Evolutionary conservation across 30 jellyfish, hydroid and myxozoan species (phyloP), one percentile per base, ranked within the genome.

Genomic region (Hydractinia symbiolongicarpus): DNA sequence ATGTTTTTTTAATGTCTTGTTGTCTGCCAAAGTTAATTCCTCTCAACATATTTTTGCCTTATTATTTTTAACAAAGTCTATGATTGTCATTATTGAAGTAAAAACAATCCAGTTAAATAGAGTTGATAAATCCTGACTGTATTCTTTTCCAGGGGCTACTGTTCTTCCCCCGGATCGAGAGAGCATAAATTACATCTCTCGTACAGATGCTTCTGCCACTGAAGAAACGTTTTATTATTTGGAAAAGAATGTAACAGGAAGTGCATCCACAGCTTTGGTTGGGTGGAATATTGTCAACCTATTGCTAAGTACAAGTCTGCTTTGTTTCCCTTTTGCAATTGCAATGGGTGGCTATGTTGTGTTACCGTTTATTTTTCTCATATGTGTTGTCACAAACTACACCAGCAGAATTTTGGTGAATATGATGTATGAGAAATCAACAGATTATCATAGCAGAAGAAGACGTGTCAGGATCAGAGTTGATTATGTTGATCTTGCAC

Each of bases 261-360:
- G 68, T 44, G 98, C 95, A 5, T 91, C 98, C 20, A 81, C 96
- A 20, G 60, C 79, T 20, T 74, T 91, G 30, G 90, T 83, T 15
- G 86, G 91, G 6, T 91, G 98, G 98, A 91, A 91, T 81, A 83
- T 86, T 5, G 17, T 86, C 64, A 91, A 91, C 73, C 76, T 91
- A 88, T 81, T 91, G 86, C 73, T 86, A 76, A 83, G 84, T 20
- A 53, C 87, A 56, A 77, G 95, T 72, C 81, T 91, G 66, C 79
- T 91, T 11, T 96, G 96, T 15, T 61, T 91, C 20, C 98, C 98
- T 55, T 91, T 40, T 68, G 95, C 95, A n/a, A 77, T 91, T 49
- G 83, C 88, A 11, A 67, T 62, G 21, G 98, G 88, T 61, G 98
- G 98, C 9, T n/a, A 82, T 5, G 64, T 79, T 13, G 81, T 91